A percentile compares a stretch with the other conserved stretches of the same genome.
Evolutionary conservation across 2,113 vertebrate genomes (phyloP).

Genomic region (Aramus guarauna): DNA sequence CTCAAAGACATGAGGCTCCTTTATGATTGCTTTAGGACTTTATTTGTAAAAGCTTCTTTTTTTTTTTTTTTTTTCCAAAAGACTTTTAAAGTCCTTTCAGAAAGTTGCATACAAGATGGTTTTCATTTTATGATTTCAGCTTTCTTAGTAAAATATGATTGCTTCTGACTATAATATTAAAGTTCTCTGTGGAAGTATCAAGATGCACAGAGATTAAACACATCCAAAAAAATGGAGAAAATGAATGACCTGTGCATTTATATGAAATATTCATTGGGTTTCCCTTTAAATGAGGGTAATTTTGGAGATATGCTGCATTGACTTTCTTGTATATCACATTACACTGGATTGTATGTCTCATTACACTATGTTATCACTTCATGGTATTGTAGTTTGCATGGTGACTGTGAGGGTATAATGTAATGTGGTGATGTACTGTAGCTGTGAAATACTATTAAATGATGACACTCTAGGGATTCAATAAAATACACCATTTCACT

Average conservation of each 20-base stretch:
- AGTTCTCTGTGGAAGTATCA: conserved; percentile 41
- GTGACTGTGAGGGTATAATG: conserved; percentile 58
- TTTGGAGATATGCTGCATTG: conserved; percentile 68
- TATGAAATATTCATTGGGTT: conserved; percentile 55
- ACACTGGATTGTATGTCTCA: conserved; percentile 70
- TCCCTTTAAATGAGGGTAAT: conserved; percentile 51
- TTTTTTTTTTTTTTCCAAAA: background rate
- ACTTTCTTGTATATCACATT: conserved; percentile 74
- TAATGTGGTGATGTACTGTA: conserved; percentile 66
- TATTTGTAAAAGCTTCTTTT: background rate
- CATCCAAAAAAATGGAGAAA: conserved; percentile 46
- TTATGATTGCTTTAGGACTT: background rate
- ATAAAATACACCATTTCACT: conserved; percentile 57
- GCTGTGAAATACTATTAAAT: conserved; percentile 73
- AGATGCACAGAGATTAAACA: conserved; percentile 59
- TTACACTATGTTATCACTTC: conserved; percentile 73
- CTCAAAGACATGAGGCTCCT: background rate
- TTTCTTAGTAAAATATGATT: conserved; percentile 42
- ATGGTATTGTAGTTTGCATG: conserved; percentile 59
- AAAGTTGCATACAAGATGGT: background rate
- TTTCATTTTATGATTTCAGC: conserved; percentile 9
- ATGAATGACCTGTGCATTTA: conserved; percentile 66
- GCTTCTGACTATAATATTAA: conserved; percentile 26
- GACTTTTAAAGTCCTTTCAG: background rate
- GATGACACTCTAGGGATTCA: conserved; percentile 55